Evolutionary conservation across 1,140 invertebrate species (phyloP).

Genomic region (Leptinotarsa lineolata): DNA sequence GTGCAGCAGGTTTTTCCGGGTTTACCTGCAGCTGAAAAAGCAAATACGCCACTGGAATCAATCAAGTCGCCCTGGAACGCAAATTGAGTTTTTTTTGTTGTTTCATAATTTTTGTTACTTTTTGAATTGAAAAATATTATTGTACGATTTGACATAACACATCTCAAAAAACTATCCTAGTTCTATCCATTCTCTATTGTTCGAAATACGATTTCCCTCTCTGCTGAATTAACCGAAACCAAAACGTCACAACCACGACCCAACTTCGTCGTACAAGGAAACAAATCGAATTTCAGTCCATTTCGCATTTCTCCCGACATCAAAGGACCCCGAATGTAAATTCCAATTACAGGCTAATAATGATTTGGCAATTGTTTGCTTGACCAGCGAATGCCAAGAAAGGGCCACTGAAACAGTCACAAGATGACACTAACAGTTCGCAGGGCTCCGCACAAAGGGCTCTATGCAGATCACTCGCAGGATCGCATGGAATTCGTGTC

Average conservation of each 20-base stretch:
- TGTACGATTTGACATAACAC: too few relatives aligned
- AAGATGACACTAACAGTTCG: background rate
- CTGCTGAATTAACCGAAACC: conserved; percentile 13
- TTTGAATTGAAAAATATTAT: too few relatives aligned
- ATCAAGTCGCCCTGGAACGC: too few relatives aligned
- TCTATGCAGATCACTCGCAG: background rate
- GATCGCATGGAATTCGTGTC: background rate
- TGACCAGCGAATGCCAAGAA: conserved; percentile 38
- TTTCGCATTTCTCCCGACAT: conserved; percentile 35
- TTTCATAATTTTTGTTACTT: too few relatives aligned
- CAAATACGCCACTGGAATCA: too few relatives aligned
- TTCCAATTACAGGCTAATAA: conserved; percentile 45
- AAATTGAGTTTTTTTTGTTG: too few relatives aligned
- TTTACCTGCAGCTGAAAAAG: too few relatives aligned
- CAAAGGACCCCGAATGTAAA: conserved; percentile 42
- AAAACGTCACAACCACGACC: conserved; percentile 37
- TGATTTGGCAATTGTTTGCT: conserved; percentile 45
- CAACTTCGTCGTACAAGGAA: conserved; percentile 25
- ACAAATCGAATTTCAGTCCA: conserved; percentile 39
- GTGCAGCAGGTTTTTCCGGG: too few relatives aligned
- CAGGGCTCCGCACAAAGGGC: background rate
- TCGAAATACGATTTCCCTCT: background rate
- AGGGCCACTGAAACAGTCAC: conserved; percentile 20
- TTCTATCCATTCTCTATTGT: too few relatives aligned
- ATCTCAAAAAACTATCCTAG: too few relatives aligned